Conservation (phyloP, 2,797 vertebrate genomes). For the Coregonus ussuriensis region DNA sequence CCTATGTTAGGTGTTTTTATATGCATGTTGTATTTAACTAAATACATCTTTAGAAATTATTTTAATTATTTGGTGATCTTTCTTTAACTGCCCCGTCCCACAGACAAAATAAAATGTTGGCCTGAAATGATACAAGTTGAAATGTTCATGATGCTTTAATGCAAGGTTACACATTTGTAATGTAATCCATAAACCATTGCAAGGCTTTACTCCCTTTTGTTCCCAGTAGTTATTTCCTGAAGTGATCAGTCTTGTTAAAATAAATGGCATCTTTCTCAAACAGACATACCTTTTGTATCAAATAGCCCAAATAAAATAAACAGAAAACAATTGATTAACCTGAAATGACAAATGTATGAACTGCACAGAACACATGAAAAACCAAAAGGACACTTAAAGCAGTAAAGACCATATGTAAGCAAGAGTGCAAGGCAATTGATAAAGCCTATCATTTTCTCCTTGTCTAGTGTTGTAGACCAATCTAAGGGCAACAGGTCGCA, state of each 20-base stretch:
- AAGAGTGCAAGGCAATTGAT: conserved; percentile 2
- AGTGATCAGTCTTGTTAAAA: conserved; percentile 6
- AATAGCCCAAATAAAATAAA: not conserved
- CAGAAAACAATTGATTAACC: not conserved
- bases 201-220: conserved; percentile 2
- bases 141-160: conserved; percentile 49
- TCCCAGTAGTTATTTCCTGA: not conserved
- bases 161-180: conserved; percentile 38
- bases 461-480: not conserved
- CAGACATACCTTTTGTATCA: not conserved
- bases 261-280: not conserved
- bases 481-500: not conserved
- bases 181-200: conserved; percentile 27
- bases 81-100: not conserved
- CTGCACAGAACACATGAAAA: too few species aligned
- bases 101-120: not conserved
- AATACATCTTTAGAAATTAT: not conserved
- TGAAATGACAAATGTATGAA: too few species aligned
- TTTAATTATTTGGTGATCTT: not conserved
- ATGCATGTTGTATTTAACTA: not conserved
- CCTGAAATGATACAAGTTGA: conserved; percentile 14
- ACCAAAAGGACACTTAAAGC: too few species aligned
- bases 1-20: not conserved
- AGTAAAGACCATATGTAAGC: not conserved
- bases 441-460: not conserved